Base-by-base conservation (phyloP, 2,888 invertebrate species). In the Sarcophaga variegata region DNA sequence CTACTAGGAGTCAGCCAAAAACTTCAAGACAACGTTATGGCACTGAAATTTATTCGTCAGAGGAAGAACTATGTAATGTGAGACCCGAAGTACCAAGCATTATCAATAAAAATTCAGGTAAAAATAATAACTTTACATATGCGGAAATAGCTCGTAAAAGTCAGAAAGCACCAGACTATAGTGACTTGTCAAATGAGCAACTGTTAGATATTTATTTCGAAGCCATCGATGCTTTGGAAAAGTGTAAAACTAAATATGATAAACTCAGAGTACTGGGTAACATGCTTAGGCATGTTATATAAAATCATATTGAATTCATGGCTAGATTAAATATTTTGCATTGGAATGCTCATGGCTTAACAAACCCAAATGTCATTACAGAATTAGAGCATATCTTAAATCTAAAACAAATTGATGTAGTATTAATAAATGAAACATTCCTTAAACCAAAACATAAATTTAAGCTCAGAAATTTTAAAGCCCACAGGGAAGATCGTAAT, bases 241-340 rank as follows among this genome's bases (percentile, higher is more conserved):
- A 80, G 60, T 84, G 83, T n/a, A 70, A 60, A 45, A 84, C 27
- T 0, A 80, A 80, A 59, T 75, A 76, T 14, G 75, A 76, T 20
- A 80, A 84, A 66, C 14, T 80, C 25, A 60, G 71, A 66, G 80
- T 84, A 8, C 71, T 84, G 14, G 71, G 84, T 25, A 80, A 76
- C 8, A 84, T 84, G 84, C 60, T 80, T 10, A 66, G 76, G 20
- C 54, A 85, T 85, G 76, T 81, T n/a, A 77, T 84, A 66, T 84
- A 81, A 83, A 20, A 20, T 14, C 47, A 3, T 64, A 10, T 49
- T 49, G 2, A 49, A 2, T 3, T 49, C 14, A 49, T 12, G 12
- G 49, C 10, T 14, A 49, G 11, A 49, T 49, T 49, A 12, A 49
- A 49, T 49, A 49, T 49, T 49, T 12, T 49, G 49, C 49, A 49